A percentile compares a stretch with the other conserved stretches of the same genome.
Conservation (phyloP, 2,888 invertebrate species). For the Nemotelus nigrinus region DNA sequence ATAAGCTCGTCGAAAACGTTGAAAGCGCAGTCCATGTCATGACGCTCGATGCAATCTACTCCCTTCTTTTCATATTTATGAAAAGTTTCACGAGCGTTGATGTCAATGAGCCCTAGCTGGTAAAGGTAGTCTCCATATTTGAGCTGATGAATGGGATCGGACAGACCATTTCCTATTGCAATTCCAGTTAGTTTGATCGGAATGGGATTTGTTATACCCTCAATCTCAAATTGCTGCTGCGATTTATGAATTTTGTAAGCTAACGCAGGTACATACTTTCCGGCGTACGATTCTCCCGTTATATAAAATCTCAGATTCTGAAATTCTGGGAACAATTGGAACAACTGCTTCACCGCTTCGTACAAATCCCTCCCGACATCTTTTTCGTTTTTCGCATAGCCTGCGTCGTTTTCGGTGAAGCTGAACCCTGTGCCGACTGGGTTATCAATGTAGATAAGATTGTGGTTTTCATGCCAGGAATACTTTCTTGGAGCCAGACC, state of each 20-base stretch:
- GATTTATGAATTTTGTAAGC: conserved; percentile 68
- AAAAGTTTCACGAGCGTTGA: conserved; percentile 70
- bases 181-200: conserved; percentile 64
- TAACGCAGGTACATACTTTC: conserved; percentile 79
- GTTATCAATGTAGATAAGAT: conserved; percentile 90
- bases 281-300: conserved; percentile 90
- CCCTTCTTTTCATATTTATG: conserved; percentile 71
- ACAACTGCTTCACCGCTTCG: conserved; percentile 81
- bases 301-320: conserved; percentile 82
- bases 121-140: conserved; percentile 83
- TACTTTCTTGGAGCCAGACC: conserved; percentile 71
- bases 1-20: conserved; percentile 76
- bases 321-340: conserved; percentile 81
- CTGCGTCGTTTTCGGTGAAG: conserved; percentile 79
- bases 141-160: conserved; percentile 81
- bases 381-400: conserved; percentile 82
- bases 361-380: conserved; percentile 85
- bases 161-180: conserved; percentile 80
- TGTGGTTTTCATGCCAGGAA: conserved; percentile 82
- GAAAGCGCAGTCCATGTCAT: conserved; percentile 76
- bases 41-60: conserved; percentile 70
- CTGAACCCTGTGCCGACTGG: conserved; percentile 94
- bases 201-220: conserved; percentile 51
- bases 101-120: conserved; percentile 74
- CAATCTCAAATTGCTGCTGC: conserved; percentile 56